Base-by-base conservation (phyloP, 2,797 vertebrate species). In the Bovichtus variegatus region DNA sequence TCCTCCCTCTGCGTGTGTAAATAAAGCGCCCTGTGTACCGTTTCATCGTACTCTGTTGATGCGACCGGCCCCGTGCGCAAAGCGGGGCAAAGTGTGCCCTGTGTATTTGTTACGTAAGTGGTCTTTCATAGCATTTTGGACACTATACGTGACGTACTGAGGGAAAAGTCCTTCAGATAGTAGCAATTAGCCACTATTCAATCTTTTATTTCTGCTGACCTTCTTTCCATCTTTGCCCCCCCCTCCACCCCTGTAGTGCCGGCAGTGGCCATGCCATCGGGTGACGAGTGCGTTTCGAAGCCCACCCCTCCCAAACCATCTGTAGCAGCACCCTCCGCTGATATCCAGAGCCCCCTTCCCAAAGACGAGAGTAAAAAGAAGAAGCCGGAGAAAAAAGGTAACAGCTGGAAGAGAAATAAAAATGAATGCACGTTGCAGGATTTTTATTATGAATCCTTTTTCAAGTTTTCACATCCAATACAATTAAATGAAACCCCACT, bases 351-450 rank as follows among this genome's bases (percentile, higher is more conserved):
- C 64, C 81, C 94, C 23, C 6, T 91, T 61, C 91, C 93, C 80
- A 94, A 89, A 92, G 94, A 89, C 12, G 96, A 97, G 90, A 90
- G 94, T 74, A 96, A 96, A 78, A 97, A 97, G 89, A 96, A 96
- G 76, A 99, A 97, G 74, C 96, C 85, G 44, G 98, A 97, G 91
- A 98, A 98, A 85, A 99, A 97, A 96, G 98, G 98, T 98, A 95
- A 76, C 21, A 4, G 36, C 53, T 43, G 31, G n/a, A 69, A n/a
- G 27, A 11, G 8, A 31, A 19, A 61, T 16, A 53, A 43, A 58
- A 19, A 53, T 3, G 8, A 31, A 36, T n/a, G 10, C 63, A 38
- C n/a, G 16, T 38, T 29, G 12, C 21, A 16, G 16, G 27, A 4
- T 36, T 69, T 70, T 44, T n/a, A 34, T 69, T 34, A 38, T 3